Evolutionary conservation across 1,140 invertebrate genomes (phyloP), one percentile per base, ranked within the genome.

Genomic region (Helicoverpa armigera): DNA sequence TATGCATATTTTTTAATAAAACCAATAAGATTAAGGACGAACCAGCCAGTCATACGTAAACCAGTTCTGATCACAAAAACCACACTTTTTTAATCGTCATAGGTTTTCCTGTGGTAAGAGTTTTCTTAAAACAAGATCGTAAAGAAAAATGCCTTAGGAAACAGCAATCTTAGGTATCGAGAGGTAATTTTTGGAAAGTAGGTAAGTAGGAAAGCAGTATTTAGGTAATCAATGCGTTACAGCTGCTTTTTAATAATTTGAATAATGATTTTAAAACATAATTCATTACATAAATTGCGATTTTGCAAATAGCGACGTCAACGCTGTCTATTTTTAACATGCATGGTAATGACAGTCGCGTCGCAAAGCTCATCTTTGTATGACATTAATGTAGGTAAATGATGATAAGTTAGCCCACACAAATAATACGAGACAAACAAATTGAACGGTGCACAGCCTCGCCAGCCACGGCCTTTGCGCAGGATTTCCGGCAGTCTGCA

Each of bases 401-500:
- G 50, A 75, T 75, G 50, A 56, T 63, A 65, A 70, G 51, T 75
- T 81, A 7, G 72, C 70, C 51, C 58, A 60, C 48, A 65, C 53
- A 81, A 76, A 76, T 75, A 81, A 76, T 54, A 51, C 43, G 60
- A 73, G 29, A 63, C 79, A 79, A 29, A 70, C 58, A 79, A 31
- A 73, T 65, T 43, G 61, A 43, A 12, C 53, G 54, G 67, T 70
- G 72, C 82, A 85, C 80, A 91, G 85, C 90, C 91, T 91, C 89
- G 90, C 65, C 63, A 29, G 70, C 81, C 73, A 82, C 83, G 91
- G 87, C 92, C 92, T 93, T 90, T 87, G 75, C 84, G 86, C 91
- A 93, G 91, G 91, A 94, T 93, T 91, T 94, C 93, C 93, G 91
- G 90, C 88, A 86, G 77, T 76, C 48, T 86, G 85, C 83, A 83